These are phyloP conservation scores for Zapus hudsonius DNA, from an alignment of 2,113 vertebrate species.

Conservation along the genomic window DNA sequence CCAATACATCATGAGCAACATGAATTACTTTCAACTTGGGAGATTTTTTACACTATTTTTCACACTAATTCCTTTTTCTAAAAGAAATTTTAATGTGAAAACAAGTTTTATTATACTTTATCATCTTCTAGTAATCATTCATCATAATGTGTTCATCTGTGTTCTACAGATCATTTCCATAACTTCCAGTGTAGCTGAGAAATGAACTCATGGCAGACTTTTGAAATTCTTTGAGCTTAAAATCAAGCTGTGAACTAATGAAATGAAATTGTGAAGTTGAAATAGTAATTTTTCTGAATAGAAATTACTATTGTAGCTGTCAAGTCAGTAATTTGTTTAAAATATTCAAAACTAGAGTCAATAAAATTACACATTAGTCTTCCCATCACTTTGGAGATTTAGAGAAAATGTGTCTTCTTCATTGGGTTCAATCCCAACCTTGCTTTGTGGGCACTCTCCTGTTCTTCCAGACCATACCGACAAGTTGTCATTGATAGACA, in stretches of 20 bases:
- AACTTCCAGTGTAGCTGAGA: slow-evolving; percentile 9
- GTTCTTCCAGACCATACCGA: background rate
- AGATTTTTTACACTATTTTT: background rate
- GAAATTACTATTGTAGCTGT: background rate
- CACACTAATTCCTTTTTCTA: slow-evolving; percentile 22
- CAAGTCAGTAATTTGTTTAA: background rate
- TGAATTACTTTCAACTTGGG: slow-evolving; percentile 1
- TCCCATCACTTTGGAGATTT: background rate
- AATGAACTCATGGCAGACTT: slow-evolving; percentile 24
- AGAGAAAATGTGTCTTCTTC: background rate
- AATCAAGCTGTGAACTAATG: background rate
- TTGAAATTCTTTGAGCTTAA: background rate
- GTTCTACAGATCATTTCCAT: slow-evolving; percentile 15
- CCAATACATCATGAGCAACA: background rate
- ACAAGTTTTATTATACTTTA: slow-evolving; percentile 30
- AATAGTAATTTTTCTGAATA: slow-evolving; percentile 20
- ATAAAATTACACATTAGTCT: background rate
- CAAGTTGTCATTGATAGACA: background rate
- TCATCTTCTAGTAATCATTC: slow-evolving; percentile 38
- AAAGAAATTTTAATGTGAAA: slow-evolving; percentile 43
- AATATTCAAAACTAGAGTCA: background rate
- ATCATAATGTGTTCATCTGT: background rate
- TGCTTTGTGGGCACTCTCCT: background rate
- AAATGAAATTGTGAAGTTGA: background rate
- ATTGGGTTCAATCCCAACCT: background rate